Base-by-base conservation (phyloP, 2,113 vertebrate species). In the Phyllostomus hastatus region DNA sequence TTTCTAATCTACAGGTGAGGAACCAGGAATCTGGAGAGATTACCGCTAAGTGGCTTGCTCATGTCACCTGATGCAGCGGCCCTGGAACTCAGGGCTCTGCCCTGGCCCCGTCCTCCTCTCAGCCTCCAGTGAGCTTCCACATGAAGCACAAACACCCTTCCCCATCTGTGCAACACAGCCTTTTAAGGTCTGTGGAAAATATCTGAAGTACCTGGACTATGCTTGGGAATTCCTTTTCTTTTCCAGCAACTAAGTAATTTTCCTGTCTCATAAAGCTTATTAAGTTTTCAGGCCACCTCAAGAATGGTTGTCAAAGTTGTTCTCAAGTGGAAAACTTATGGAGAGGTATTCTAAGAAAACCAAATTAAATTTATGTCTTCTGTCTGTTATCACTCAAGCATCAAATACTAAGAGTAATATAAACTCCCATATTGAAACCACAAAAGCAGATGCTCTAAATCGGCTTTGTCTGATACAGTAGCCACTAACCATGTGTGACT, bases 301-400 rank as follows among this genome's bases (percentile, higher is more conserved):
- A 64, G 22, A 93, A 93, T 81, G 43, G 4, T 43, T 57, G 48
- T 59, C 38, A 75, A 95, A 19, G 1, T 84, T 87, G 46, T 90
- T 57, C n/a, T 84, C 20, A 35, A 70, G 52, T 48, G 24, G 41
- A 35, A 88, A 66, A 48, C 19, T 78, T 85, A 67, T 28, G 9
- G 59, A 88, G 35, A 76, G 4, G 2, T 88, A 54, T 64, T 92
- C 26, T 64, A 81, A 54, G 43, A 66, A 88, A 90, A 73, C 1
- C 89, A 93, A 92, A 75, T 69, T 17, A 97, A 46, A 8, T 33
- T 43, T 95, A 35, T 43, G 2, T 46, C 38, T 80, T 90, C 5
- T 48, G 8, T 69, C 79, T 70, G 12, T 48, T 64, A 43, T 57
- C 69, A 69, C 24, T 73, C 41, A 91, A 81, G 84, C 33, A 92